These are phyloP conservation scores for Gnathonemus echidnorhynchus DNA, from an alignment of 2,113 vertebrate genomes.

Conservation along the genomic window DNA sequence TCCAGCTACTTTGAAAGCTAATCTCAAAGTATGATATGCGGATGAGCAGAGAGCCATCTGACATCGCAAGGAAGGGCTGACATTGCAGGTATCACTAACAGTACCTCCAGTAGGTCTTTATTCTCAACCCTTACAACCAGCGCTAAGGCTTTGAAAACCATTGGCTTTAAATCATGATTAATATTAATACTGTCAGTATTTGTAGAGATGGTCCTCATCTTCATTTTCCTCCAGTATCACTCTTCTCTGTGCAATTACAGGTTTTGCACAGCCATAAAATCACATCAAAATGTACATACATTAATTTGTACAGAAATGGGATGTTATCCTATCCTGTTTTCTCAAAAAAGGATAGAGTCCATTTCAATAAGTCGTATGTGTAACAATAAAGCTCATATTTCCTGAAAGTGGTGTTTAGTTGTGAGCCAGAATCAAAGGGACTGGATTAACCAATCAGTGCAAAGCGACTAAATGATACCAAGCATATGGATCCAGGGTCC, in stretches of 20 bases:
- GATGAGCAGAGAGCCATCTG: background rate
- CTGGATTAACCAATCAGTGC: conserved; percentile 5
- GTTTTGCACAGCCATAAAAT: conserved; percentile 4
- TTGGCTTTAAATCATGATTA: background rate
- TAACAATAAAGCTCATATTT: background rate
- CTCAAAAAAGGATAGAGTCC: background rate
- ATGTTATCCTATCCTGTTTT: background rate
- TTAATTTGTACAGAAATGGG: background rate
- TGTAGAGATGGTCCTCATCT: background rate
- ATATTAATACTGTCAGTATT: background rate
- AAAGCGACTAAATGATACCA: conserved; percentile 21
- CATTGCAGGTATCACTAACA: background rate
- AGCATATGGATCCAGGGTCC: conserved; percentile 8
- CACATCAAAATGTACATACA: background rate
- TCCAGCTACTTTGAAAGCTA: background rate
- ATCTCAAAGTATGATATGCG: background rate
- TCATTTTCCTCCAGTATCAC: background rate
- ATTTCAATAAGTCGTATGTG: background rate
- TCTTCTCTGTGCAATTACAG: background rate
- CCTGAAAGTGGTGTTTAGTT: background rate
- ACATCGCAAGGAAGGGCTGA: background rate
- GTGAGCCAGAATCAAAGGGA: background rate
- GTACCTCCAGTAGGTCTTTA: background rate
- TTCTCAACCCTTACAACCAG: background rate
- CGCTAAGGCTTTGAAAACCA: conserved; percentile 1